These are phyloP conservation scores for Chrysolina americana DNA, from an alignment of 2,888 invertebrate genomes.

Conservation along the genomic window DNA sequence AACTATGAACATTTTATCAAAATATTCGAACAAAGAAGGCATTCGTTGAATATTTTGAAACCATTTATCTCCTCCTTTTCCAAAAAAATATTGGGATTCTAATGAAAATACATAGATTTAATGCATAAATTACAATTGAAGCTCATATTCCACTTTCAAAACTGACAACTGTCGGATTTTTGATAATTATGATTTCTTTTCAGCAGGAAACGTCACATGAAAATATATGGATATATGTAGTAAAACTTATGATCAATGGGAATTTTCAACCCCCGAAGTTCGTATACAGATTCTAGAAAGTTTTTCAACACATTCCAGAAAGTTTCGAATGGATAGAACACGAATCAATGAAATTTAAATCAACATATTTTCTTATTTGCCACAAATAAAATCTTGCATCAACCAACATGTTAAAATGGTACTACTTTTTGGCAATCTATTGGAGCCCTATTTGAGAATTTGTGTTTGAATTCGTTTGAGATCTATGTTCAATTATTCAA, in stretches of 20 bases:
- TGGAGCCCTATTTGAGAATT: conserved; percentile 14
- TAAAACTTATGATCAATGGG: too few relatives aligned
- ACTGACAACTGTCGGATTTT: too few relatives aligned
- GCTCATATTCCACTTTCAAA: not conserved
- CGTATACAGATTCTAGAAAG: too few relatives aligned
- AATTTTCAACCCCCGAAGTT: too few relatives aligned
- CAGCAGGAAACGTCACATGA: too few relatives aligned
- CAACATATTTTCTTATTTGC: too few relatives aligned
- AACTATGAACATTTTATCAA: conserved; percentile 25
- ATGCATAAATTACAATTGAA: not conserved
- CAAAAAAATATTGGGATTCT: not conserved
- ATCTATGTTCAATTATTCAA: conserved; percentile 2
- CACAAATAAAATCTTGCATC: too few relatives aligned
- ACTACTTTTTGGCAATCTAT: not conserved
- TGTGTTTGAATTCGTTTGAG: not conserved
- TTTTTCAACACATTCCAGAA: too few relatives aligned
- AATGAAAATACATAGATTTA: not conserved
- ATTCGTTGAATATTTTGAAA: conserved; percentile 41
- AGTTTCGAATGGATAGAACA: too few relatives aligned
- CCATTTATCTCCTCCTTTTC: not conserved
- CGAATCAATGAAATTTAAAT: too few relatives aligned
- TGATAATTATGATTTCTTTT: too few relatives aligned
- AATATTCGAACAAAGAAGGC: conserved; percentile 47
- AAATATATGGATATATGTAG: too few relatives aligned
- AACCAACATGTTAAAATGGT: not conserved